Evolutionary conservation across 2,797 vertebrate genomes (phyloP), one percentile per base, ranked within the genome.

Genomic region (Coccyzus lansbergi): DNA sequence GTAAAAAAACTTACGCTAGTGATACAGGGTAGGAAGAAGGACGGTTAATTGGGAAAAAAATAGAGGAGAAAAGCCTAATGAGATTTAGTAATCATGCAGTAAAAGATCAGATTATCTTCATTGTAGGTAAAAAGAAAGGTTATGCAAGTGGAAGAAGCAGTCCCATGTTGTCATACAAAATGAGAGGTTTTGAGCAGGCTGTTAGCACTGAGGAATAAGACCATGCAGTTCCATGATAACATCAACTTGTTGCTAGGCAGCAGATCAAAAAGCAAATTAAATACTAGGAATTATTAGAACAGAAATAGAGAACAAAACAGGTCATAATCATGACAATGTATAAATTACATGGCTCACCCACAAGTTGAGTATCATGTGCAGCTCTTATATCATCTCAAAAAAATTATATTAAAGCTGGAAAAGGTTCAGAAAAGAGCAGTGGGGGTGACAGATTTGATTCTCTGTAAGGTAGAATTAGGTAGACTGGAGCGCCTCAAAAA

Each of bases 221-320:
- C 36, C 8, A 8, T 0, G 0, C 28, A 40, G 58, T 71, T 82
- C 46, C 12, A 25, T 55, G 74, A 92, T 78, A 90, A 70, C 42
- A 88, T 82, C 70, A 69, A 52, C 78, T 63, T 88, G 88, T 95
- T 95, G 92, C 94, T 92, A 95, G 81, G 94, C 81, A 96, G 90
- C 92, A 63, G 48, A 88, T 74, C 55, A 82, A 82, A 93, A 70
- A 90, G 63, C 82, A 80, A 93, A 83, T 90, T 75, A 92, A 93
- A 64, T 96, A 96, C 97, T 98, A 97, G 67, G 71, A 86, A 55
- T 79, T 89, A 85, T 74, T 90, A 76, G 53, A 65, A 91, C 93
- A 82, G 12, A 24, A 88, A 70, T 56, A 14, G 55, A 72, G 90
- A 90, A 52, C 49, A 88, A 78, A 95, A 60, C 53, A 84, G 58